Percentiles rank a stretch among this genome's conserved stretches.
Conservation (phyloP, 2,888 invertebrate species). For the Xestia rhomboidea region DNA sequence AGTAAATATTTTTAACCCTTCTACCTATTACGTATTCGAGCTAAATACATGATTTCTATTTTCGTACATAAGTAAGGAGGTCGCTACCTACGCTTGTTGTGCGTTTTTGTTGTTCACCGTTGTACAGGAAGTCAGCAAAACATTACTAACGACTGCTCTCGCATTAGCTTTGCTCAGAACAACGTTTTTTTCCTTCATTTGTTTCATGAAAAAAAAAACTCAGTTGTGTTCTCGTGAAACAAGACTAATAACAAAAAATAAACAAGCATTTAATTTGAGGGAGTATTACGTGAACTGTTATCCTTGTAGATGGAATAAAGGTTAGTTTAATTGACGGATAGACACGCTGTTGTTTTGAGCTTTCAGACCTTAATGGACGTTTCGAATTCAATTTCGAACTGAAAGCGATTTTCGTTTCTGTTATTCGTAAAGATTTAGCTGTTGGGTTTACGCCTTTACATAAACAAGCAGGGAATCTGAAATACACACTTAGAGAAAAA, state of each 20-base stretch:
- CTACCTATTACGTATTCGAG: conserved; percentile 65
- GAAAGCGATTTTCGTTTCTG: conserved; percentile 36
- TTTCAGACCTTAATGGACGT: conserved; percentile 45
- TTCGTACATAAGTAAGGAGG: conserved; percentile 21
- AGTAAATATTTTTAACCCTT: conserved; percentile 79
- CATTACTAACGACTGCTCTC: conserved; percentile 51
- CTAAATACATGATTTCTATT: conserved; percentile 61
- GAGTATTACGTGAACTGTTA: conserved; percentile 25
- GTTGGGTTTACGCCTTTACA: conserved; percentile 43
- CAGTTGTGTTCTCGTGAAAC: conserved; percentile 33
- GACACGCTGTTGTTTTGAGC: conserved; percentile 29
- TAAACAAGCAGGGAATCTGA: conserved; percentile 59
- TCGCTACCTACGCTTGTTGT: conserved; percentile 9
- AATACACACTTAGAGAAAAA: conserved; percentile 72
- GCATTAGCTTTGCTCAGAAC: conserved; percentile 39
- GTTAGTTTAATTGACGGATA: conserved; percentile 51
- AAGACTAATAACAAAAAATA: conserved; percentile 29
- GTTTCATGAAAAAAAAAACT: conserved; percentile 32
- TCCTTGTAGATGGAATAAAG: conserved; percentile 20
- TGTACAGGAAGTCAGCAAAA: conserved; percentile 51
- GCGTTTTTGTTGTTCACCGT: conserved; percentile 36
- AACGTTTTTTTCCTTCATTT: conserved; percentile 48
- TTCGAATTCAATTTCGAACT: conserved; percentile 33
- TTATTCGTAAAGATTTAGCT: conserved; percentile 54
- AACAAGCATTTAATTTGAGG: conserved; percentile 38